Evolutionary conservation across 2,797 vertebrate genomes (phyloP), one percentile per base, ranked within the genome.

Genomic region (Salarias fasciatus): DNA sequence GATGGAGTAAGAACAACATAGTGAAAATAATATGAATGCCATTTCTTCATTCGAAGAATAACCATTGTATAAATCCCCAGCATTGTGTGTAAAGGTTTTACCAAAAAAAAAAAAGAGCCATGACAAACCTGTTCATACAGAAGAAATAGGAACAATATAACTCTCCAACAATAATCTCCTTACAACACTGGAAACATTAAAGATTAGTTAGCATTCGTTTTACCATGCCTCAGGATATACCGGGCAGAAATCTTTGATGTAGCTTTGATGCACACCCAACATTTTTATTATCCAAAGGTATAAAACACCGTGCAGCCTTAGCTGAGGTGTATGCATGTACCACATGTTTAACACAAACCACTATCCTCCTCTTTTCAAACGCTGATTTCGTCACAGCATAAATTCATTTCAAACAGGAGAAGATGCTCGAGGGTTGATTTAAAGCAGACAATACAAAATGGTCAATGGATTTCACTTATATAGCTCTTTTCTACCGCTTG

Each of bases 301-400:
- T 24, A 18, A 7, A 59, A 5, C 8, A 30, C 11, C 63, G 8
- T 46, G 18, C 29, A 28, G 18, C 38, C 33, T 45, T 52, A 13
- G 29, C 13, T 51, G 52, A 48, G 5, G 15, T 56, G 24, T 37
- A 42, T 18, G 1, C 24, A 28, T 28, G 33, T 6, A 35, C 18
- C 9, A 4, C 48, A 53, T 14, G 6, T 48, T 53, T 53, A 38
- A 52, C 53, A 3, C 47, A 47, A 15, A 49, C 24, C 42, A 8
- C 24, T 38, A 10, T 13, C 4, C 11, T 36, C 11, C 5, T 3
- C 11, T 50, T 24, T 45, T 37, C 6, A 42, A 38, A 42, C 28
- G 8, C 33, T 61, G 30, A 38, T 64, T 50, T 13, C 41, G 42
- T 65, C 11, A 43, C n/a, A 35, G 51, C 40, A 9, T 30, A 11